Percentiles rank a stretch among this genome's conserved stretches.
phyloP scores from a whole-genome alignment of 2,888 invertebrate genomes.

The Agonopterix alstromeriana region DNA sequence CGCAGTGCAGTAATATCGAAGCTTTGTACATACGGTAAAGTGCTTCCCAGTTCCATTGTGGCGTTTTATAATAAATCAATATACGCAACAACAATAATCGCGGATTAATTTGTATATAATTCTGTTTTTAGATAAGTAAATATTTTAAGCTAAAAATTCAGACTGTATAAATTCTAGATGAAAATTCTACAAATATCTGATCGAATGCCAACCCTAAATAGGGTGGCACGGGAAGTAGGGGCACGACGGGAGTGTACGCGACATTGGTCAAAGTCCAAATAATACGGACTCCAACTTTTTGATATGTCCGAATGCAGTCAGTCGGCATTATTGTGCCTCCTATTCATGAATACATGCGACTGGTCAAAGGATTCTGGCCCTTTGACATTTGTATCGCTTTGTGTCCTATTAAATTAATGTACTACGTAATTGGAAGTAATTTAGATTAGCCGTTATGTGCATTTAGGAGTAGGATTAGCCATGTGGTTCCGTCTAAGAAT shows the following conservation, averaged over 20 bases:
- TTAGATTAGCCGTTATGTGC: background rate
- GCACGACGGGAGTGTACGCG: slow-evolving; percentile 24
- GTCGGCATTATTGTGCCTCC: slow-evolving; percentile 40
- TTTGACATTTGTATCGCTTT: slow-evolving; percentile 28
- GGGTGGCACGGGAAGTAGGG: slow-evolving; percentile 6
- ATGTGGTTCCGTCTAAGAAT: no score
- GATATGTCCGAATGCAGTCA: slow-evolving; percentile 41
- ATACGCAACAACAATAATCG: no score
- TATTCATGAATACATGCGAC: slow-evolving; percentile 37
- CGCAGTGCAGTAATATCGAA: no score
- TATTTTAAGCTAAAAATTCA: no score
- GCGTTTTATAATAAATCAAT: no score
- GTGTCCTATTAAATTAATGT: slow-evolving; percentile 1
- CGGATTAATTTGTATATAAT: no score
- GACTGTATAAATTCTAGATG: no score
- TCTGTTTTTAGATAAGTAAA: no score
- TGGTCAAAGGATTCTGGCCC: slow-evolving; percentile 45
- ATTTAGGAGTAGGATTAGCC: no score
- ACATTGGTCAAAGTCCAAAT: slow-evolving; percentile 51
- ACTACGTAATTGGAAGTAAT: background rate
- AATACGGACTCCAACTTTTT: slow-evolving; percentile 42
- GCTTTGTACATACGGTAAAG: no score
- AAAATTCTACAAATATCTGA: no score
- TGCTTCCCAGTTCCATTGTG: no score
- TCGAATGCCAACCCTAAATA: background rate